Evolutionary conservation across 2,888 invertebrate species (phyloP).

Genomic region (Hirtodrosophila trivittata): DNA sequence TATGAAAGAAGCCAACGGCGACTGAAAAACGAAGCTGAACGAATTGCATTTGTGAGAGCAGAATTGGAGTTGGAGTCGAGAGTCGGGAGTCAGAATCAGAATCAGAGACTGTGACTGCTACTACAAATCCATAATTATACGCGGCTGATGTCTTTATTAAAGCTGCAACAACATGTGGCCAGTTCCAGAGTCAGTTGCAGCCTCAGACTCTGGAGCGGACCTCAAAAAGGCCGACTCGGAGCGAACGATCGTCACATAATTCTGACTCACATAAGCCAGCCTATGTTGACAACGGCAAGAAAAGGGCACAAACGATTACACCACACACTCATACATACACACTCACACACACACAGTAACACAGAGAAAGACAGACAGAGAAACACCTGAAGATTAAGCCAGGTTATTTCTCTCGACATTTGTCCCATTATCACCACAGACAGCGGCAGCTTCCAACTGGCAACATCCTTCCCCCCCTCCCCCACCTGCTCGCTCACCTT

Average conservation of each 20-base stretch:
- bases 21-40: conserved; percentile 80
- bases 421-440: conserved; percentile 78
- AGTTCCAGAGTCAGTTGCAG: conserved; percentile 31
- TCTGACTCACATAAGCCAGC: conserved; percentile 80
- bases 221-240: conserved; percentile 68
- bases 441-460: conserved; percentile 76
- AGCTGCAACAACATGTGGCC: conserved; percentile 74
- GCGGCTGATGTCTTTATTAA: conserved; percentile 82
- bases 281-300: conserved; percentile 83
- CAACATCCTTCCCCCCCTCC: conserved; percentile 11
- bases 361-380: conserved; percentile 22
- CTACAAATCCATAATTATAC: conserved; percentile 81
- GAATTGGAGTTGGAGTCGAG: conserved; percentile 15
- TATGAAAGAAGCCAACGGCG: conserved; percentile 62
- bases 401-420: conserved; percentile 77
- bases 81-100: background rate
- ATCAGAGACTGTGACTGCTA: conserved; percentile 49
- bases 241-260: conserved; percentile 71
- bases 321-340: conserved; percentile 34
- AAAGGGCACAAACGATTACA: conserved; percentile 80
- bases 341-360: conserved; percentile 23
- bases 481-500: background rate
- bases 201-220: conserved; percentile 19
- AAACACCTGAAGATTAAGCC: conserved; percentile 81
- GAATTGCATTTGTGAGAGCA: conserved; percentile 73